A percentile compares a stretch with the other conserved stretches of the same genome.
phyloP scores from a whole-genome alignment of 2,797 vertebrate species.

The Potorous gilbertii region DNA sequence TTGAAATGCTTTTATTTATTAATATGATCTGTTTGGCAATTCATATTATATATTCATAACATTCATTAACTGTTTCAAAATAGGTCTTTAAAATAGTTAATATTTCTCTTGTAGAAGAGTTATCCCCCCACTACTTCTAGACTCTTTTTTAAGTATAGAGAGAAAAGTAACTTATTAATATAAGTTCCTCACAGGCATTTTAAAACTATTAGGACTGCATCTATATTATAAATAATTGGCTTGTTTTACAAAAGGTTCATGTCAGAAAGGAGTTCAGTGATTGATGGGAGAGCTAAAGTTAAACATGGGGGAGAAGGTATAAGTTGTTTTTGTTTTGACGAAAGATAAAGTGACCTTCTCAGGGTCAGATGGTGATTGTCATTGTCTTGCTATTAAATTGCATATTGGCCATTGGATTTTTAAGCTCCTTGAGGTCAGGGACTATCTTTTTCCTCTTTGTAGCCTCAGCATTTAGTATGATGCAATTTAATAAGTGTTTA shows the following conservation, averaged over 20 bases:
- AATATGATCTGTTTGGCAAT: neutral
- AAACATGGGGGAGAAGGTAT: neutral
- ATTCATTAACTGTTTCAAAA: neutral
- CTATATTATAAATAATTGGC: neutral
- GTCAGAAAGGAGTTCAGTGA: neutral
- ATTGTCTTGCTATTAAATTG: neutral
- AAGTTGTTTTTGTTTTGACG: neutral
- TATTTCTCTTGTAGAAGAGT: neutral
- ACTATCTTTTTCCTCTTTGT: neutral
- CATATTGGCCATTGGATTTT: neutral
- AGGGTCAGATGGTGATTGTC: neutral
- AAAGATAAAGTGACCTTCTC: neutral
- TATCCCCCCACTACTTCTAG: neutral
- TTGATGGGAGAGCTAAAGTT: neutral
- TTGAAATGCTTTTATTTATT: neutral
- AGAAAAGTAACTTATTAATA: neutral
- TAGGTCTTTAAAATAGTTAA: neutral
- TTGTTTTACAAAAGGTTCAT: neutral
- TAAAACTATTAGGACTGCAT: neutral
- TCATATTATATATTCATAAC: neutral
- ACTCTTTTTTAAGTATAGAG: neutral
- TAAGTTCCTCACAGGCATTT: neutral
- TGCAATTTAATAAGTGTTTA: neutral
- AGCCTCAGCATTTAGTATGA: neutral
- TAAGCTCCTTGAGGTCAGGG: neutral